Percentiles rank a stretch among this genome's conserved stretches.
Conservation (phyloP, 1,140 invertebrate species). For the Bombus superbus region DNA sequence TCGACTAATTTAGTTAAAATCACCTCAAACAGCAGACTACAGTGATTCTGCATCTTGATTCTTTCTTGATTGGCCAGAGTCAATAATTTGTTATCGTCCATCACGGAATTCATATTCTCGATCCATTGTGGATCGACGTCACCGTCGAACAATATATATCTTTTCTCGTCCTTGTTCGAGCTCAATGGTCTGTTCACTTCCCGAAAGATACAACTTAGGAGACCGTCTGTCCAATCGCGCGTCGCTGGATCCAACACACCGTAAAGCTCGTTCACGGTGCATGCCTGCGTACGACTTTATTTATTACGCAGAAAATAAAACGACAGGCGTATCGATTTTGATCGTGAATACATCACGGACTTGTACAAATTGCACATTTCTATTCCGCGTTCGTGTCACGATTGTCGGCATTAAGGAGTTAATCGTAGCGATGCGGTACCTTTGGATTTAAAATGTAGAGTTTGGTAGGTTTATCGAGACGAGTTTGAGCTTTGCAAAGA, state of each 20-base stretch:
- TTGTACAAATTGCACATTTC: not conserved
- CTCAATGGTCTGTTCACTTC: conserved; percentile 92
- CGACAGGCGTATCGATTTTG: too few species aligned
- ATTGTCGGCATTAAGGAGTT: not conserved
- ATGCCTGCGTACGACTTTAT: conserved; percentile 84
- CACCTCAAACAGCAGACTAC: conserved; percentile 94
- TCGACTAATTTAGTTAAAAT: not conserved
- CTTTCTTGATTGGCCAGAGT: conserved; percentile 95
- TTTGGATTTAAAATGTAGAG: conserved; percentile 92
- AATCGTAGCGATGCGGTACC: conserved; percentile 79
- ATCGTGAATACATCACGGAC: not conserved
- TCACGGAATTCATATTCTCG: conserved; percentile 98
- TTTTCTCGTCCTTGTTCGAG: conserved; percentile 86
- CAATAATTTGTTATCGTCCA: conserved; percentile 96
- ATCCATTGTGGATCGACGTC: conserved; percentile 97
- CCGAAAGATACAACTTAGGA: conserved; percentile 94
- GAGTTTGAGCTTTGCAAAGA: conserved; percentile 89
- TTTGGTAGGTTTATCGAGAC: conserved; percentile 90
- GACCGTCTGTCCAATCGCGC: conserved; percentile 95
- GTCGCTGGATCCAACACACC: conserved; percentile 93
- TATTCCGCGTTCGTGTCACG: not conserved
- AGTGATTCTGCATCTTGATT: conserved; percentile 91
- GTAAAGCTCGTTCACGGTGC: conserved; percentile 94
- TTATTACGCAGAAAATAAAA: too few species aligned
- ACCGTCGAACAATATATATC: conserved; percentile 95